Conservation (phyloP, 2,113 vertebrate genomes). For the Cynoglossus semilaevis region DNA sequence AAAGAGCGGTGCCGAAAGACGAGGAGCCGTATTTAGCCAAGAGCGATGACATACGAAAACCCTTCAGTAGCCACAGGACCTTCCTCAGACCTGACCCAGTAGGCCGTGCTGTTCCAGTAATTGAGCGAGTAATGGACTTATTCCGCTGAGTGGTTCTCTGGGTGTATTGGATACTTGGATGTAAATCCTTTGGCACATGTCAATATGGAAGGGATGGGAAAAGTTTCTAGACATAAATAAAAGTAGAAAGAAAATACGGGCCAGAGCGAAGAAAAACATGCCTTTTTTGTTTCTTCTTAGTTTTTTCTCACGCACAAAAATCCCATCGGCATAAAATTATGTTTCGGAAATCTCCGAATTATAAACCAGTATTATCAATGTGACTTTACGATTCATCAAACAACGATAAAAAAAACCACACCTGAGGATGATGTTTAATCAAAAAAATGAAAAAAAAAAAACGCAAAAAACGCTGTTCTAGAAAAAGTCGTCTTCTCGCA, state of each 20-base stretch:
- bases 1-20: conserved; percentile 40
- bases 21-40: conserved; percentile 45
- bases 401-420: no score
- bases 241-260: conserved; percentile 33
- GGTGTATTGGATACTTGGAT: conserved; percentile 66
- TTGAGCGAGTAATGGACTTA: conserved; percentile 78
- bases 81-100: conserved; percentile 63
- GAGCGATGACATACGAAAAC: conserved; percentile 62
- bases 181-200: conserved; percentile 73
- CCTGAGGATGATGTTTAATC: no score
- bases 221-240: conserved; percentile 47
- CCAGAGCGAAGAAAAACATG: conserved; percentile 35
- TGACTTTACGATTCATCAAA: no score
- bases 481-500: no score
- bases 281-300: no score
- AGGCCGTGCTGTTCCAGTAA: conserved; percentile 72
- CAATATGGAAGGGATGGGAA: conserved; percentile 43
- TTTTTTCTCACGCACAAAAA: no score
- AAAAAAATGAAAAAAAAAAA: no score
- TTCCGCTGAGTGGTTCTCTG: conserved; percentile 75
- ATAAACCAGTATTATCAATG: no score
- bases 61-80: conserved; percentile 59
- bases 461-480: no score
- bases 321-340: no score
- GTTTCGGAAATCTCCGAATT: no score